Base-by-base conservation (phyloP, 2,888 invertebrate genomes). In the Craniophora ligustri region DNA sequence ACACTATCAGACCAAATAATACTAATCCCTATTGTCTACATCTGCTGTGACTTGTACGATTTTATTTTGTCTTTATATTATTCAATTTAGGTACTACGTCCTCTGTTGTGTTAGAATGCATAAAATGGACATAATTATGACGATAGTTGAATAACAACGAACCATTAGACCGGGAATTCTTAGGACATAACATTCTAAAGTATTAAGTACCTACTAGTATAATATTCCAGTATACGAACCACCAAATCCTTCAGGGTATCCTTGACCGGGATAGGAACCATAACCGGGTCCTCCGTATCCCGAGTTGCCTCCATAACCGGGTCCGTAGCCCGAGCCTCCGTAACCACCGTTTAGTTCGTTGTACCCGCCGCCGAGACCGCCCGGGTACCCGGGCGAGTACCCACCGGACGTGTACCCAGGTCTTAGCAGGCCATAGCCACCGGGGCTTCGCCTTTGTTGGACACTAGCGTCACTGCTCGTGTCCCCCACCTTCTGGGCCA, bases 371-470 rank as follows among this genome's bases (percentile, higher is more conserved):
- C 71, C 67, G 41, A 71, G 80, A n/a, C 79, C 72, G 8, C 79
- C 73, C 44, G 63, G 71, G 23, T 41, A 34, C n/a, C n/a, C n/a
- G n/a, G n/a, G n/a, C n/a, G n/a, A n/a, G 56, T 76, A 75, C n/a
- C n/a, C n/a, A 19, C 81, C 69, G 42, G 65, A 57, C 26, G 72
- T 66, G 47, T 82, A 81, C 0, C 86, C 83, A 2, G 86, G 88
- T 67, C 77, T 81, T 10, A 86, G 69, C 5, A 91, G 67, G 1
- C 91, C 91, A 42, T 92, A 92, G 5, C 91, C 89, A 26, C 89
- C 88, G 0, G 73, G 64, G 55, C 77, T 87, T 13, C 87, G 75
- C 15, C 82, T 75, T 46, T 82, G 83, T 14, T 77, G 75, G 18
- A 78, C 82, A 28, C 70, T 73, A 53, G 78, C 57, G 50, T 85